Evolutionary conservation across 2,113 vertebrate species (phyloP).

Genomic region (Vicugna pacos): DNA sequence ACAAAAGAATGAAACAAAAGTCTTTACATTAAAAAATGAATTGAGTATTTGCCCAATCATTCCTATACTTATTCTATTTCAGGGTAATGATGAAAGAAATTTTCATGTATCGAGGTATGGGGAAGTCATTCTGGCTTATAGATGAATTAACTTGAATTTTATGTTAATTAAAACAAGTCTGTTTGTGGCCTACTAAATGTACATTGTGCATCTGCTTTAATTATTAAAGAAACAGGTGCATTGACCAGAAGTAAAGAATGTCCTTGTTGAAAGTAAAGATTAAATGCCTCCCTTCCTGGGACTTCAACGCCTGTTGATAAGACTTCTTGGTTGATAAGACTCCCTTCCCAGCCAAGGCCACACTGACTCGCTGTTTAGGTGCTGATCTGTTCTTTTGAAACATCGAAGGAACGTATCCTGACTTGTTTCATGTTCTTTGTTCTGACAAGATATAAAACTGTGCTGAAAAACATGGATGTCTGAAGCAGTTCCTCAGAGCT

Average conservation of each 20-base stretch:
- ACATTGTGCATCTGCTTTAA: neutral
- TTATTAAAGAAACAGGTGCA: neutral
- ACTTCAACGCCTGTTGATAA: neutral
- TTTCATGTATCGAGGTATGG: neutral
- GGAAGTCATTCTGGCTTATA: neutral
- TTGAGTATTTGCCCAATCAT: neutral
- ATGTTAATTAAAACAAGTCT: neutral
- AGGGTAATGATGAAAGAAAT: neutral
- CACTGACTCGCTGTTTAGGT: neutral
- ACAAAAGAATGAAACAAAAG: conserved; percentile 10
- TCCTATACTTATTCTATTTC: neutral
- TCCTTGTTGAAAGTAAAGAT: neutral
- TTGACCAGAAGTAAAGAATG: neutral
- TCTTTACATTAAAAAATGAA: neutral
- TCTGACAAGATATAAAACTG: neutral
- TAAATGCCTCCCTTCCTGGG: neutral
- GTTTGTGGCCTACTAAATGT: neutral
- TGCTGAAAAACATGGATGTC: neutral
- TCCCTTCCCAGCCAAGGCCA: neutral
- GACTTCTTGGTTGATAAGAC: neutral
- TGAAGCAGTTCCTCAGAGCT: neutral
- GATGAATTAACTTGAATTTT: neutral
- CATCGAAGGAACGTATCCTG: neutral
- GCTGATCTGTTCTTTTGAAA: neutral
- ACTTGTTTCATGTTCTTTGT: neutral